These are phyloP conservation scores for Crocuta crocuta DNA, from an alignment of 2,113 vertebrate species.

Conservation along the genomic window DNA sequence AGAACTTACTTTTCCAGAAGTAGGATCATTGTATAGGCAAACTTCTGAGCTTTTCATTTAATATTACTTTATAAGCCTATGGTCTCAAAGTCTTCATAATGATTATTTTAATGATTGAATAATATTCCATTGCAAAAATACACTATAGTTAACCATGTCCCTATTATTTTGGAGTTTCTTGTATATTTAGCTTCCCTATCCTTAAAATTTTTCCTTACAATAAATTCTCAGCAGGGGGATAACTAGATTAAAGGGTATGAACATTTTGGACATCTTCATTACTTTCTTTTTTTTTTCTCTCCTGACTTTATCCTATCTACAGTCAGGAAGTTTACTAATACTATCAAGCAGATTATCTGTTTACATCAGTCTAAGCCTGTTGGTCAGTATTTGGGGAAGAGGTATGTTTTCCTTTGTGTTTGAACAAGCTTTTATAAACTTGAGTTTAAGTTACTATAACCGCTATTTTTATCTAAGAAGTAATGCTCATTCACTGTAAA, in stretches of 20 bases:
- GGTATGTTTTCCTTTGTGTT: not conserved
- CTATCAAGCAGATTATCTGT: not conserved
- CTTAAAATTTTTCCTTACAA: conserved; percentile 11
- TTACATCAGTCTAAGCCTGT: not conserved
- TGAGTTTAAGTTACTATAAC: not conserved
- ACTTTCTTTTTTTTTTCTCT: not conserved
- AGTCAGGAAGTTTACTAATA: not conserved
- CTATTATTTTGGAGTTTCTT: not conserved
- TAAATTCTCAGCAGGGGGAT: not conserved
- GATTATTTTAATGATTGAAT: not conserved
- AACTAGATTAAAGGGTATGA: not conserved
- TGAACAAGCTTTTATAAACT: conserved; percentile 19
- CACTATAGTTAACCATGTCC: not conserved
- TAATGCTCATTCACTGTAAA: not conserved
- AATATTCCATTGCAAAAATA: not conserved
- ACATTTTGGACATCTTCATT: not conserved
- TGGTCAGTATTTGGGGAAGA: not conserved
- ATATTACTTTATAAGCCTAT: not conserved
- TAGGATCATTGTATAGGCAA: not conserved
- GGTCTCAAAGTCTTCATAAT: not conserved
- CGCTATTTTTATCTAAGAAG: conserved; percentile 34
- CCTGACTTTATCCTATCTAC: not conserved
- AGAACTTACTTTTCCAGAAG: not conserved
- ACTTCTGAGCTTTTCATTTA: not conserved
- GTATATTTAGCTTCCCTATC: not conserved